Base-by-base conservation (phyloP, 2,797 vertebrate genomes). In the Botia kubotai region DNA sequence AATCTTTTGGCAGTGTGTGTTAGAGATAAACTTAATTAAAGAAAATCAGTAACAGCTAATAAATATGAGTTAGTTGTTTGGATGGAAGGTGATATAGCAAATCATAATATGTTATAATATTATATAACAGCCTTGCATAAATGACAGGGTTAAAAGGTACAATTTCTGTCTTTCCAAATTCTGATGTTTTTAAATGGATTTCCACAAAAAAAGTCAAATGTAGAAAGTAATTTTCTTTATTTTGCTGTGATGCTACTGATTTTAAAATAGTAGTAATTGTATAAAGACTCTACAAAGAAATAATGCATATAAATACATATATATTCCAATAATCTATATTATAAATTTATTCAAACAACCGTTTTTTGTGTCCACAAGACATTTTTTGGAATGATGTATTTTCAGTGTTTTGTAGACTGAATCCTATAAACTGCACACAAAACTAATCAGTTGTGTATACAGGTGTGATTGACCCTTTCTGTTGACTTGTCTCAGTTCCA, bases 401-500 rank as follows among this genome's bases (percentile, higher is more conserved):
- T 39, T 39, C 7, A 46, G 4, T 48, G 46, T 48, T 13, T 48
- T 75, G 23, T 46, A 16, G 48, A 2, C 17, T 63, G 14, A n/a
- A 11, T 39, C 21, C 8, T 17, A 50, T 46, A 46, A 46, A 46
- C 2, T 46, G 43, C 43, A 39, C 6, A 17, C 21, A 19, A 68
- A 70, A 70, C 57, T 17, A 69, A 3, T 39, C 66, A 21, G 58
- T 5, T n/a, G 16, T 29, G 23, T 29, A 29, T 13, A 70, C 39
- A 33, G 36, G 21, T 77, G 58, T 78, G 60, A 81, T 23, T 83
- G 75, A 86, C 68, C 5, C 14, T 14, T 8, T 77, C 55, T 46
- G 19, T 73, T 63, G 39, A 13, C 75, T 83, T 46, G 80, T 86
- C 73, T 13, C 79, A 85, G 81, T 89, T 76, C 87, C 86, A 88